A percentile compares a stretch with the other conserved stretches of the same genome.
phyloP scores from a whole-genome alignment of 2,113 vertebrate species.

The Mixornis gularis region DNA sequence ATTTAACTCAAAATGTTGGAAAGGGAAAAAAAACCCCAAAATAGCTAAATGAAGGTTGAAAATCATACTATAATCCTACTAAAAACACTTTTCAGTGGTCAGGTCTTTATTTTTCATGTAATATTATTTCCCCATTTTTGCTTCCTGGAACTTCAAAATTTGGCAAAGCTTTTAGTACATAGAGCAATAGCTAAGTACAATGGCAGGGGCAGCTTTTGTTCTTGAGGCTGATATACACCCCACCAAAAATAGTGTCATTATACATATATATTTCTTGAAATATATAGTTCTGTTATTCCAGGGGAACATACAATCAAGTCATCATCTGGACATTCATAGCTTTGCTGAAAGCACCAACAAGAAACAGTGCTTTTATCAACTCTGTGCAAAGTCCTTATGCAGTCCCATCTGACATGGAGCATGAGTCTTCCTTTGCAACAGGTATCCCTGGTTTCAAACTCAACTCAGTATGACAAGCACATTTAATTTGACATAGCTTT shows the following conservation, averaged over 20 bases:
- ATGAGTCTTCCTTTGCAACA: background rate
- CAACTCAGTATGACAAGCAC: background rate
- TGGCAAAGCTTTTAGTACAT: background rate
- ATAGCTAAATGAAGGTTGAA: background rate
- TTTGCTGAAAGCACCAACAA: background rate
- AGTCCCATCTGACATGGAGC: background rate
- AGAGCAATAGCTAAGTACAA: background rate
- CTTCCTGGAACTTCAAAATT: background rate
- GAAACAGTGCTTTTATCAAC: background rate
- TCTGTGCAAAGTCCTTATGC: background rate
- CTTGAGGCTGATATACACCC: background rate
- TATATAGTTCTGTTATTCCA: background rate
- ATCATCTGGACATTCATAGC: background rate
- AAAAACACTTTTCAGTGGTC: background rate
- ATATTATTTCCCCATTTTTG: background rate
- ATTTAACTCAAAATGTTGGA: background rate
- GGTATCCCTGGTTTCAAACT: background rate
- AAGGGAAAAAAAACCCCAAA: background rate
- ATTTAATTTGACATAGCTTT: background rate
- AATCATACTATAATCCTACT: background rate
- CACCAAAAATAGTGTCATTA: background rate
- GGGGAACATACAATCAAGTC: background rate
- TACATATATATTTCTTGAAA: background rate
- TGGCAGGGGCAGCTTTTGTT: background rate
- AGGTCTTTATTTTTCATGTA: background rate